Conservation (phyloP, 2,888 invertebrate species). For the Cephus pygmeus region DNA sequence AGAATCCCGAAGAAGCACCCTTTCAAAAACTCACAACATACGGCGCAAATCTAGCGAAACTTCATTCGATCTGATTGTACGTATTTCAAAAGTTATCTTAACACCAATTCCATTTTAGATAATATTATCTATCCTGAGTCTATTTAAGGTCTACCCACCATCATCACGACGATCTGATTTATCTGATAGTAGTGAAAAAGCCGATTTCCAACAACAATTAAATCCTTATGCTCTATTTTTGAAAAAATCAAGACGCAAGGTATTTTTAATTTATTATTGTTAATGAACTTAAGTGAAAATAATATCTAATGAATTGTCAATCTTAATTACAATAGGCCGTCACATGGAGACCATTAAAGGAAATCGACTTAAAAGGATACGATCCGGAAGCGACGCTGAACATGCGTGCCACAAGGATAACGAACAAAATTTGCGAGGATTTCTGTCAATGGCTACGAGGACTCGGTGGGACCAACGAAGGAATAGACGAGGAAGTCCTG, state of each 20-base stretch:
- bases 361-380: slow-evolving; percentile 52
- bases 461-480: slow-evolving; percentile 68
- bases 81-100: slow-evolving; percentile 7
- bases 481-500: slow-evolving; percentile 68
- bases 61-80: slow-evolving; percentile 33
- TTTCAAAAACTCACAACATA: background rate
- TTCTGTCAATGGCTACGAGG: slow-evolving; percentile 71
- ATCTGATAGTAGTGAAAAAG: background rate
- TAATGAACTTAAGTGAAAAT: background rate
- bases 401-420: slow-evolving; percentile 49
- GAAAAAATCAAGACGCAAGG: slow-evolving; percentile 54
- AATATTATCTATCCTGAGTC: slow-evolving; percentile 1
- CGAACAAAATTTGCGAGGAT: slow-evolving; percentile 66
- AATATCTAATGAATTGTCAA: background rate
- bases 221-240: slow-evolving; percentile 56
- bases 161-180: slow-evolving; percentile 28
- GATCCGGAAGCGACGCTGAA: slow-evolving; percentile 54
- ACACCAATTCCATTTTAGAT: background rate
- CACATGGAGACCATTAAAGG: slow-evolving; percentile 53
- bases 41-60: slow-evolving; percentile 5
- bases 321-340: slow-evolving; percentile 40
- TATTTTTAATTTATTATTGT: slow-evolving; percentile 19
- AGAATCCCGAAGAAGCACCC: background rate
- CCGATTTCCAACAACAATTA: slow-evolving; percentile 19
- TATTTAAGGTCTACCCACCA: slow-evolving; percentile 53